These are phyloP conservation scores for Chymomyza fuscimana DNA, from an alignment of 2,888 invertebrate genomes.

Conservation along the genomic window DNA sequence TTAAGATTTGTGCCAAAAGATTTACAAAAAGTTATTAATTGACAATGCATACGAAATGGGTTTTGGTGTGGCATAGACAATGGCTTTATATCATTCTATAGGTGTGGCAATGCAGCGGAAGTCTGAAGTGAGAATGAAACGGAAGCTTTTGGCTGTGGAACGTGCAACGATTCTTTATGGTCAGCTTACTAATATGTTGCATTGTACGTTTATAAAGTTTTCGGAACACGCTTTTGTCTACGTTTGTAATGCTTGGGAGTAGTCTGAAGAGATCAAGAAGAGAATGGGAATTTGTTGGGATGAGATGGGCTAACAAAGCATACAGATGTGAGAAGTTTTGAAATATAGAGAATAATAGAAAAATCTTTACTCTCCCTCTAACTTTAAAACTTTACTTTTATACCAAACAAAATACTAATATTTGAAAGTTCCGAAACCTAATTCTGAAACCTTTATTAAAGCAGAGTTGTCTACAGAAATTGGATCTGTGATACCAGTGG, in stretches of 20 bases:
- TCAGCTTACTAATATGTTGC: not conserved
- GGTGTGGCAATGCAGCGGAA: constrained; percentile 26
- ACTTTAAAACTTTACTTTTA: too few relatives aligned
- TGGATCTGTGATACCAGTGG: too few relatives aligned
- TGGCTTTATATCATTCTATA: constrained; percentile 2
- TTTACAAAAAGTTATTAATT: constrained; percentile 61
- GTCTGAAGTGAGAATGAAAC: constrained; percentile 1
- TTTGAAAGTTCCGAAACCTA: too few relatives aligned
- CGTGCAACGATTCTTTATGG: constrained; percentile 4
- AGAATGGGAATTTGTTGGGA: not conserved
- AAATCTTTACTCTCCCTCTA: too few relatives aligned
- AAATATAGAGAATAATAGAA: not conserved
- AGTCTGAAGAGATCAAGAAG: not conserved
- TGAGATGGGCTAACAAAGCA: not conserved
- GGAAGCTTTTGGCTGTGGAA: not conserved
- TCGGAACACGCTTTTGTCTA: not conserved
- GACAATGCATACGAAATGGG: constrained; percentile 35
- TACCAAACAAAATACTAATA: too few relatives aligned
- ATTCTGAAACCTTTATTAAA: too few relatives aligned
- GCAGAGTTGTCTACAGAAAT: too few relatives aligned
- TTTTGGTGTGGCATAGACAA: constrained; percentile 11
- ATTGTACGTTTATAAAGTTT: not conserved
- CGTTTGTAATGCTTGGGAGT: not conserved
- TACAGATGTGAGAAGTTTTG: not conserved
- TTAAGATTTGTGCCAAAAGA: constrained; percentile 57